phyloP scores from a whole-genome alignment of 2,888 invertebrate species.

The Sthenelais limicola region DNA sequence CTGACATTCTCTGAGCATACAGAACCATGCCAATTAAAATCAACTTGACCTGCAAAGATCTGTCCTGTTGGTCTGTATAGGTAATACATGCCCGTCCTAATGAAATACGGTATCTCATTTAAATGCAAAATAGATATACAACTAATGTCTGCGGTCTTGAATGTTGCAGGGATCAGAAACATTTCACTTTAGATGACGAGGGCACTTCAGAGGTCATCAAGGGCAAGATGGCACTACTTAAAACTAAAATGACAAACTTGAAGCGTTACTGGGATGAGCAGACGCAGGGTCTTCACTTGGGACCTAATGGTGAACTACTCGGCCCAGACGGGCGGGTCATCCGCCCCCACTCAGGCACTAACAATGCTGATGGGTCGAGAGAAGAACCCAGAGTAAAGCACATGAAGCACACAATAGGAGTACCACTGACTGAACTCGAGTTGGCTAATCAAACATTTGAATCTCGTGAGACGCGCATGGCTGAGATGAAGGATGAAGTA shows the following conservation, averaged over 20 bases:
- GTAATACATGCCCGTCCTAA: too few species aligned
- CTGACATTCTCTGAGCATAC: too few species aligned
- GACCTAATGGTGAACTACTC: slow-evolving; percentile 41
- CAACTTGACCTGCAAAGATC: too few species aligned
- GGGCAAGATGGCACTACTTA: slow-evolving; percentile 61
- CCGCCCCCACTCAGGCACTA: background rate
- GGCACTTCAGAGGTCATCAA: slow-evolving; percentile 61
- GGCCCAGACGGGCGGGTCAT: slow-evolving; percentile 41
- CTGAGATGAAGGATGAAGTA: slow-evolving; percentile 8
- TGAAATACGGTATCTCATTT: too few species aligned
- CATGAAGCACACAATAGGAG: slow-evolving; percentile 2
- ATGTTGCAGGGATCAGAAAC: slow-evolving; percentile 31
- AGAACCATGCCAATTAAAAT: too few species aligned
- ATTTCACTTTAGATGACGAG: slow-evolving; percentile 59
- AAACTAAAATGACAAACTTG: slow-evolving; percentile 60
- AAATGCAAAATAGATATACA: too few species aligned
- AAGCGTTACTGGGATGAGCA: slow-evolving; percentile 61
- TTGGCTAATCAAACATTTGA: background rate
- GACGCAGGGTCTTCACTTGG: slow-evolving; percentile 46
- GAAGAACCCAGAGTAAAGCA: slow-evolving; percentile 16
- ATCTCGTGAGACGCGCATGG: slow-evolving; percentile 13
- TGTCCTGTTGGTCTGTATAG: too few species aligned
- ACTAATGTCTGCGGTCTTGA: background rate
- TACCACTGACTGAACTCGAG: background rate
- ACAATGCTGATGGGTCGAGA: background rate